Evolutionary conservation across 2,797 vertebrate genomes (phyloP), one percentile per base, ranked within the genome.

Genomic region (Microtus agrestis): DNA sequence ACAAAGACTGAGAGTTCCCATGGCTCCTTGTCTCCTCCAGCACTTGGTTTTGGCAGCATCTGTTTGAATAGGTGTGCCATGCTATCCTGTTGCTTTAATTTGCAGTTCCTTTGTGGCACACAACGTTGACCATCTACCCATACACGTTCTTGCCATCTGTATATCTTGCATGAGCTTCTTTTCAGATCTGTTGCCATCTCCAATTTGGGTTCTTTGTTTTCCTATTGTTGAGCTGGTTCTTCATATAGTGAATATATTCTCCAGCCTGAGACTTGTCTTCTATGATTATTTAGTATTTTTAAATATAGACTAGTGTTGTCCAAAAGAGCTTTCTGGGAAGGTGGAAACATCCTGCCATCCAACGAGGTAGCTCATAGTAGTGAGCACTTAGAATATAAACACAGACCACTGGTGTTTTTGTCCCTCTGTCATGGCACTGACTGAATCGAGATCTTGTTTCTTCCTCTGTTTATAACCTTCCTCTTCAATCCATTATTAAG

Each of bases 161-260:
- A 21, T 87, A 74, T 87, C n/a, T 74, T 73, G 34, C 54, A 40
- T 31, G 69, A 88, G 37, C 37, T 84, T 59, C 37, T 43, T 31
- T 88, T 88, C 54, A 76, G 19, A 88, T 76, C n/a, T 46, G 74
- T 76, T 63, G 71, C 12, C 54, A 88, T 59, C 84, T 91, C 67
- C 63, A 91, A 81, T 84, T 63, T 40, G 23, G 37, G 14, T 85
- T 93, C 31, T 77, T 67, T 87, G 31, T 77, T 95, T 90, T 79
- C 74, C 90, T 96, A 69, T 63, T 96, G 43, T 84, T 93, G 85
- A 94, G 89, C 81, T 95, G 87, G 71, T 90, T 91, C 40, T 94
- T 97, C 48, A 73, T 91, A 69, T 94, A 91, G 78, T 79, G 56
- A 95, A 86, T 63, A 78, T 87, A 46, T 90, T 48, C 71, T 82